Conservation (phyloP, 2,797 vertebrate genomes). For the Diplodus sargus region DNA sequence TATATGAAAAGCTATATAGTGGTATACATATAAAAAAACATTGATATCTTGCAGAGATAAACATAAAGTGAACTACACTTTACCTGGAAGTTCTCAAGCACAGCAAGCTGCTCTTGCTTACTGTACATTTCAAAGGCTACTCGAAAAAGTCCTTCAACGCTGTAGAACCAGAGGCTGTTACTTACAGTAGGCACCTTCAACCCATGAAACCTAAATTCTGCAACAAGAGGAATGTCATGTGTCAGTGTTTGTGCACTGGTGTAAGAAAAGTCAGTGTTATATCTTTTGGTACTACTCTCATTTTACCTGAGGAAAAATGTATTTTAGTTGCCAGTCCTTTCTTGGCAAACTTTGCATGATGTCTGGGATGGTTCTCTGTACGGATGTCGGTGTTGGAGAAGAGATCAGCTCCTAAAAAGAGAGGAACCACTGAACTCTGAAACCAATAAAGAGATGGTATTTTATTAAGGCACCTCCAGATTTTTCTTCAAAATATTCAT, state of each 20-base stretch:
- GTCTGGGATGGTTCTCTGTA: slow-evolving; percentile 87
- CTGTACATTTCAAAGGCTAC: slow-evolving; percentile 88
- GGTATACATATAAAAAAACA: background rate
- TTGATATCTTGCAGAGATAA: background rate
- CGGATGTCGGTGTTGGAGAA: slow-evolving; percentile 85
- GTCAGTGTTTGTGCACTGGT: background rate
- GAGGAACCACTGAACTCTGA: slow-evolving; percentile 80
- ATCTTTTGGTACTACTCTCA: accelerated
- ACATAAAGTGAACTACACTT: background rate
- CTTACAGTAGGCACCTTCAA: slow-evolving; percentile 80
- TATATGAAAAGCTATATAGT: background rate
- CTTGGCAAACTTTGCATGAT: slow-evolving; percentile 88
- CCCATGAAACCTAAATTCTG: slow-evolving; percentile 86
- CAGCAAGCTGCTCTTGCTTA: slow-evolving; percentile 85
- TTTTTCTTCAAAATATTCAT: no score
- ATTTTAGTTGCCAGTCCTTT: slow-evolving; percentile 88
- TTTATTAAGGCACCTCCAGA: no score
- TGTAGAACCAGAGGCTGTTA: slow-evolving; percentile 90
- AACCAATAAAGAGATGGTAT: slow-evolving; percentile 30
- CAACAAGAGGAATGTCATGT: slow-evolving; percentile 4
- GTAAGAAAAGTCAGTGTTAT: background rate
- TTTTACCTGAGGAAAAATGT: slow-evolving; percentile 84
- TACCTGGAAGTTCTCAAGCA: slow-evolving; percentile 88
- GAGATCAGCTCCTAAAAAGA: slow-evolving; percentile 88
- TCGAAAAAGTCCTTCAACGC: slow-evolving; percentile 87